These are phyloP conservation scores for Drosophila prostipennis DNA, from an alignment of 2,888 invertebrate species.

Conservation along the genomic window DNA sequence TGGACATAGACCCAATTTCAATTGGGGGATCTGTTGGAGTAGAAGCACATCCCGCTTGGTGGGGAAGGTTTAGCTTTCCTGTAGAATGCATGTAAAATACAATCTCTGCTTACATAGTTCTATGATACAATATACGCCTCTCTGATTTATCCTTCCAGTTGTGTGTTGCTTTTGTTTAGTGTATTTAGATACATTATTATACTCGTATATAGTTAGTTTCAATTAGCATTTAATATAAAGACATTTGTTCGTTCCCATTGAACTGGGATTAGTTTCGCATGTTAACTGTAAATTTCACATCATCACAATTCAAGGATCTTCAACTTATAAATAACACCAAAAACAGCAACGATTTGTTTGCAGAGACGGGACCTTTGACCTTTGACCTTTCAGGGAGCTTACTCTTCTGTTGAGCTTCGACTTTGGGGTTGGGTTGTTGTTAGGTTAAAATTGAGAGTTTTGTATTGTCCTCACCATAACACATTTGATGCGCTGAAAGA, in stretches of 20 bases:
- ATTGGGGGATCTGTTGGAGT: constrained; percentile 2
- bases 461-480: constrained; percentile 68
- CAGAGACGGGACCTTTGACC: constrained; percentile 22
- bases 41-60: constrained; percentile 13
- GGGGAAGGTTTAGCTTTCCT: constrained; percentile 1
- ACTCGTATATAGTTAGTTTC: constrained; percentile 59
- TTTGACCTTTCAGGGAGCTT: constrained; percentile 11
- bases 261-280: constrained; percentile 83
- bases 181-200: constrained; percentile 43
- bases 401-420: constrained; percentile 9
- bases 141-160: background rate
- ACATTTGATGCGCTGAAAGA: constrained; percentile 72
- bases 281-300: constrained; percentile 85
- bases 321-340: constrained; percentile 67
- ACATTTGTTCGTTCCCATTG: constrained; percentile 82
- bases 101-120: constrained; percentile 28
- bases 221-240: constrained; percentile 70
- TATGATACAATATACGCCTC: constrained; percentile 27
- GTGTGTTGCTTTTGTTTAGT: constrained; percentile 2
- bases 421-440: constrained; percentile 22
- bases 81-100: constrained; percentile 42
- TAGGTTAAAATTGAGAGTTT: constrained; percentile 18
- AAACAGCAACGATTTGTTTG: constrained; percentile 33
- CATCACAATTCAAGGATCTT: constrained; percentile 83
- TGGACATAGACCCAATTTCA: constrained; percentile 18